Evolutionary conservation across 2,113 vertebrate species (phyloP), one percentile per base, ranked within the genome.

Genomic region (Gulo gulo): DNA sequence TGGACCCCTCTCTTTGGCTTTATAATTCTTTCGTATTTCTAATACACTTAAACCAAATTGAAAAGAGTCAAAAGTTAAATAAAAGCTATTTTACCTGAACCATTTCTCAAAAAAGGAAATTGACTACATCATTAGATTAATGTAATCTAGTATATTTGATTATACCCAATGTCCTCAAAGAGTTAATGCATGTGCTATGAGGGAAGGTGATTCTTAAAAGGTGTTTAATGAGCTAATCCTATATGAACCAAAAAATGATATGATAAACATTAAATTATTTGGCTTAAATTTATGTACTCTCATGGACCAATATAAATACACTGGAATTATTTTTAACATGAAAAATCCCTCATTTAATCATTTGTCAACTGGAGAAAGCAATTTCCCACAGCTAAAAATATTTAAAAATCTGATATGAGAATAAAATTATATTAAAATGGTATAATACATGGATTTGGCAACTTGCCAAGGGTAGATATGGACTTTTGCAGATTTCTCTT

Each of bases 361-460:
- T 95, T 92, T 98, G 87, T 96, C 78, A 95, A 59, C 79, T 92
- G 39, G 91, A 81, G 24, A 96, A 98, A 98, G 96, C 29, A 98
- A 98, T 76, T 94, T 84, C 84, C 47, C 36, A 98, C 16, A 97
- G 59, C 21, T 95, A 97, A 90, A 97, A 97, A 95, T 92, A 97
- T 36, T 96, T 95, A 15, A 7, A 97, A 86, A 91, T 97, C 63
- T 96, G 67, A 98, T 78, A 47, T 85, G 73, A 96, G 50, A 97
- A 97, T 97, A 97, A 97, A 97, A 97, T 97, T 97, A 79, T 83
- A 97, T 97, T 95, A 97, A 98, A 97, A 98, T 96, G 86, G 61
- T 24, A 80, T 95, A 91, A 91, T 80, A 63, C 80, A 95, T 87
- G 88, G 42, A 97, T 69, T 79, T 96, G 85, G 94, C 59, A 94